These are phyloP conservation scores for Avahi laniger DNA, from an alignment of 2,797 vertebrate genomes.

Conservation along the genomic window DNA sequence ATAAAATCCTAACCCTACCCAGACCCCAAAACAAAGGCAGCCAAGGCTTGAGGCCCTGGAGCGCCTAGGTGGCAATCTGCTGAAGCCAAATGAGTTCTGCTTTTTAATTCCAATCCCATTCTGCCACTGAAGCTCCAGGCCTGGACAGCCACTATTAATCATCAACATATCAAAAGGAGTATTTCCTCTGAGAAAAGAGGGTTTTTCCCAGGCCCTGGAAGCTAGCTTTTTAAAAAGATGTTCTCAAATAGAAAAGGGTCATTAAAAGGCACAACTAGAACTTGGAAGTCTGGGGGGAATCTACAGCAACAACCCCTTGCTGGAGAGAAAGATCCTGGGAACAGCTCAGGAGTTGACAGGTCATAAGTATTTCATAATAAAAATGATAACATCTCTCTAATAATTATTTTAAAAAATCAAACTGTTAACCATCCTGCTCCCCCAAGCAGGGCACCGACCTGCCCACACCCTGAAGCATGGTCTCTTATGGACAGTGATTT, in stretches of 20 bases:
- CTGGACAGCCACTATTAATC: not conserved
- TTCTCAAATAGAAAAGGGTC: not conserved
- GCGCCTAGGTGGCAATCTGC: not conserved
- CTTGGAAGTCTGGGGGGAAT: conserved; percentile 30
- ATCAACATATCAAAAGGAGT: not conserved
- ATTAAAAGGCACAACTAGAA: conserved; percentile 37
- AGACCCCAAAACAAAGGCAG: not conserved
- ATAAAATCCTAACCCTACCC: not conserved
- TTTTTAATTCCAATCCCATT: not conserved
- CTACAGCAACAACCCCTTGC: not conserved
- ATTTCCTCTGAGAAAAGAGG: conserved; percentile 4
- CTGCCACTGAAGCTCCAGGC: not conserved
- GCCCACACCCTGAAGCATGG: not conserved
- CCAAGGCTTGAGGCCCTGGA: not conserved
- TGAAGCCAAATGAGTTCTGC: not conserved
- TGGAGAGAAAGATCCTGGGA: conserved; percentile 14
- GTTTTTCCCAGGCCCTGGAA: not conserved
- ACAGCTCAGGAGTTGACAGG: not conserved
- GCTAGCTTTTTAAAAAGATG: not conserved
- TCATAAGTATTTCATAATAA: conserved; percentile 19
- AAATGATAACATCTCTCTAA: not conserved
- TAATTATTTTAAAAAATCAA: conserved; percentile 13
- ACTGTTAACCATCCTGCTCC: not conserved
- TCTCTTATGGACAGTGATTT: not conserved
- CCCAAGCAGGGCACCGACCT: not conserved